Conservation (phyloP, 2,888 invertebrate species). For the Esperia sulphurella region DNA sequence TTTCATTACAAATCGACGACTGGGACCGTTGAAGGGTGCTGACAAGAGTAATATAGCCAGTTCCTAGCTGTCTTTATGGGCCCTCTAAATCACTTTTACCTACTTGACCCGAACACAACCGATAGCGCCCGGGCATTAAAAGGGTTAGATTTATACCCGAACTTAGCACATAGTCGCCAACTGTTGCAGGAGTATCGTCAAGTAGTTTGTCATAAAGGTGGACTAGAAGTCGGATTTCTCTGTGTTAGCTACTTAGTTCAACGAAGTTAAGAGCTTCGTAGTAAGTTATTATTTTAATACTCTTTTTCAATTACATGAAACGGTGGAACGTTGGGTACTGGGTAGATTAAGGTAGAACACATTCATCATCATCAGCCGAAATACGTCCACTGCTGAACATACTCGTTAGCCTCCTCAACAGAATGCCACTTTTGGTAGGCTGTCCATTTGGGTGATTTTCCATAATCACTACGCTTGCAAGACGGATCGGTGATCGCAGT, state of each 20-base stretch:
- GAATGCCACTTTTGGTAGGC: no score
- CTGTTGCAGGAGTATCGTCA: slow-evolving; percentile 43
- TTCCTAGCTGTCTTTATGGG: slow-evolving; percentile 64
- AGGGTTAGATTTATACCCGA: slow-evolving; percentile 74
- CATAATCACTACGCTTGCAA: no score
- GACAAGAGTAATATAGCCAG: slow-evolving; percentile 61
- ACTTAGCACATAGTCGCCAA: slow-evolving; percentile 72
- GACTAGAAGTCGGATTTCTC: slow-evolving; percentile 19
- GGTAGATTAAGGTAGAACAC: no score
- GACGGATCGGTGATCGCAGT: no score
- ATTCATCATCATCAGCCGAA: no score
- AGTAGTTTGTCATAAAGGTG: slow-evolving; percentile 67
- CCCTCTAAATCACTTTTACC: slow-evolving; percentile 67
- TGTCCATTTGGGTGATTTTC: no score
- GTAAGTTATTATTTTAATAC: no score
- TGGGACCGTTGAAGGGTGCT: slow-evolving; percentile 34
- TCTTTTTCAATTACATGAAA: no score
- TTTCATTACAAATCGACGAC: slow-evolving; percentile 39
- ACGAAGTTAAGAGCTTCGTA: no score
- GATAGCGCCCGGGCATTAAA: slow-evolving; percentile 67
- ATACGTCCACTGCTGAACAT: no score
- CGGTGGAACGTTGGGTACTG: no score
- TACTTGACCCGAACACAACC: slow-evolving; percentile 67
- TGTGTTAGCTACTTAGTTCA: neutral
- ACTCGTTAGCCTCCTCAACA: no score